Base-by-base conservation (phyloP, 2,113 vertebrate species). In the Ailuropoda melanoleuca region DNA sequence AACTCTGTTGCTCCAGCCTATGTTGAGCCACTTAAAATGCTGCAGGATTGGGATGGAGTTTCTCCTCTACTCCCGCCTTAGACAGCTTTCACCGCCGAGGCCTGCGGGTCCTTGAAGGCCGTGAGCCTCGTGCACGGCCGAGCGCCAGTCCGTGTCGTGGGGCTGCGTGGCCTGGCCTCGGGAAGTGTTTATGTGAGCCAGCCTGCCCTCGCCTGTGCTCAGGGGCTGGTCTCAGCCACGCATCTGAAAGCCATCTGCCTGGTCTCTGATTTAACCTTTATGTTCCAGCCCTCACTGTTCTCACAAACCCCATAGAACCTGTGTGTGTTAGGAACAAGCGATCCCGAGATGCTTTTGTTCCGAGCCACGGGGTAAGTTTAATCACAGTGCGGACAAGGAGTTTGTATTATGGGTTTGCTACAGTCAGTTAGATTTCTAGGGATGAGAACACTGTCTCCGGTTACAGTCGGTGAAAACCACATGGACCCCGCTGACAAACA, bases 31-130 rank as follows among this genome's bases (percentile, higher is more conserved):
- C 46, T 24, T 66, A 12, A 37, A 31, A 24, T 1, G 10, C 26
- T 6, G 72, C 10, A 0, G 53, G 15, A 23, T 56, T 74, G 2
- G 24, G 60, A 3, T 2, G 24, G 60, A 3, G 1, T 9, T 37
- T 23, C 23, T 37, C 29, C 39, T 58, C 23, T 37, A 13, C 23
- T 37, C 48, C 29, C 19, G 10, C 64, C 19, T 62, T 34, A 5
- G 26, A 12, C 2, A 13, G 43, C 50, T 1, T 23, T 43, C 2
- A 24, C 82, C 39, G 6, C 75, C 70, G 0, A n/a, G 29, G 50
- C 46, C 62, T 53, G 24, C 29, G 24, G 19, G 81, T 37, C 14
- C n/a, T 68, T 53, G 90, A 70, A 75, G 19, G 66, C 74, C 74
- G 60, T 31, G 70, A 26, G 24, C 39, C 9, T 37, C 3, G 10